phyloP scores from a whole-genome alignment of 2,113 vertebrate genomes.

The Dicrurus megarhynchus region DNA sequence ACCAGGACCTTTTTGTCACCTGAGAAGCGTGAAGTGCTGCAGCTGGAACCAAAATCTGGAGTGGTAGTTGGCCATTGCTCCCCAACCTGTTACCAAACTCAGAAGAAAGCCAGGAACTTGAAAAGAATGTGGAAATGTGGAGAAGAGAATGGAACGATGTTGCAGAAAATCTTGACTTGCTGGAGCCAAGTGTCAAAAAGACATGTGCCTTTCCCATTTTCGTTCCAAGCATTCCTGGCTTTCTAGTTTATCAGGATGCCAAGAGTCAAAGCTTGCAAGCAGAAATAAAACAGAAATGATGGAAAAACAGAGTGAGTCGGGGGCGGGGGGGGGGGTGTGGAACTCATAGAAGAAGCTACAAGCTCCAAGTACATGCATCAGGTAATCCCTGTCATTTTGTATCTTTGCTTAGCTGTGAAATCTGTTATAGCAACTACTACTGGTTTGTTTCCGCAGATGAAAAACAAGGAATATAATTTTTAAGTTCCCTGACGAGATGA shows the following conservation, averaged over 20 bases:
- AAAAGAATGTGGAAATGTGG: not conserved
- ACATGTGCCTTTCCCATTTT: not conserved
- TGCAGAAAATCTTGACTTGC: not conserved
- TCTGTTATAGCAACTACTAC: constrained; percentile 9
- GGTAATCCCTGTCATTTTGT: constrained; percentile 30
- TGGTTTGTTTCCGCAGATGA: constrained; percentile 32
- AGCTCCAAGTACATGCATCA: not conserved
- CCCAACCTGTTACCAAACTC: not conserved
- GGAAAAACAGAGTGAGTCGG: not conserved
- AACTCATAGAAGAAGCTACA: not conserved
- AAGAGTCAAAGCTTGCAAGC: not conserved
- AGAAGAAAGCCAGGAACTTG: not conserved
- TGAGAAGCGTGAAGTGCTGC: not conserved
- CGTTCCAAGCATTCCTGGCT: constrained; percentile 7
- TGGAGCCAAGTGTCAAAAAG: not conserved
- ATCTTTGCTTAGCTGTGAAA: constrained; percentile 43
- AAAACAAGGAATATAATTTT: constrained; percentile 5
- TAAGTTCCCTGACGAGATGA: constrained; percentile 6
- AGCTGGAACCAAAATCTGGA: not conserved
- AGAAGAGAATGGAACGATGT: not conserved
- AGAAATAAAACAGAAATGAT: constrained; percentile 33
- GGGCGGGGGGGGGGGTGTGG: too few relatives aligned
- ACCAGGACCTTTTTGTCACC: not conserved
- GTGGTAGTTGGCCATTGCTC: not conserved
- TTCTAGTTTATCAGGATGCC: constrained; percentile 10